A percentile compares a stretch with the other conserved stretches of the same genome.
Evolutionary conservation across 2,888 invertebrate genomes (phyloP).

Genomic region (Marronus borbonicus): DNA sequence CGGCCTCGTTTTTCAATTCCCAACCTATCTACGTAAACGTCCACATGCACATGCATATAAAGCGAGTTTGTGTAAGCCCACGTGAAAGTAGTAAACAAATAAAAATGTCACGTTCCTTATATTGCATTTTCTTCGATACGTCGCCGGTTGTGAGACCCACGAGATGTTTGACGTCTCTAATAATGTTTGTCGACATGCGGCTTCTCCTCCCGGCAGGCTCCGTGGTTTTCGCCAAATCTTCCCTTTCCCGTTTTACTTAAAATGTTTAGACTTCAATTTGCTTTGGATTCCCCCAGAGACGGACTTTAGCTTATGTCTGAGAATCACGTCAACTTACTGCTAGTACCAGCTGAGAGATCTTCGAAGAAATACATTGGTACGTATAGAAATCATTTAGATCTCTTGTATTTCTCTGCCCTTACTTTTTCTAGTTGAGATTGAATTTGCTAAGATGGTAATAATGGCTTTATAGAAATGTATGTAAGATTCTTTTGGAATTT

Average conservation of each 20-base stretch:
- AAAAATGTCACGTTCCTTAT: slow-evolving; percentile 54
- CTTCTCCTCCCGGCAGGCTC: slow-evolving; percentile 58
- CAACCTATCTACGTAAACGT: background rate
- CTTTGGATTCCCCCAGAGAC: slow-evolving; percentile 62
- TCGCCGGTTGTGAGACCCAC: slow-evolving; percentile 39
- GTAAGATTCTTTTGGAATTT: too few relatives aligned
- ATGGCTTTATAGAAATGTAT: too few relatives aligned
- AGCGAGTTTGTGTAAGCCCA: background rate
- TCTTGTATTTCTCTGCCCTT: too few relatives aligned
- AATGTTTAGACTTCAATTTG: slow-evolving; percentile 69
- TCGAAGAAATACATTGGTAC: too few relatives aligned
- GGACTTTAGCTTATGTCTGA: slow-evolving; percentile 63
- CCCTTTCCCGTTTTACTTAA: slow-evolving; percentile 61
- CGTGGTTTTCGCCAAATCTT: slow-evolving; percentile 48
- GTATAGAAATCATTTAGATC: too few relatives aligned
- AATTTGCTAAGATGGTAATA: too few relatives aligned
- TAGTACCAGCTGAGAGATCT: background rate
- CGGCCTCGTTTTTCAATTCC: too few relatives aligned
- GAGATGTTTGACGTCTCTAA: slow-evolving; percentile 67
- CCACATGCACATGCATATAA: background rate
- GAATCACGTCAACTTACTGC: slow-evolving; percentile 62
- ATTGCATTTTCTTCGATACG: slow-evolving; percentile 65
- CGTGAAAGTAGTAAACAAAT: slow-evolving; percentile 8
- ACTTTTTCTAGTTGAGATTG: too few relatives aligned
- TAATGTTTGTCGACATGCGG: slow-evolving; percentile 64